phyloP scores from a whole-genome alignment of 1,140 invertebrate species.

The Apis dorsata region DNA sequence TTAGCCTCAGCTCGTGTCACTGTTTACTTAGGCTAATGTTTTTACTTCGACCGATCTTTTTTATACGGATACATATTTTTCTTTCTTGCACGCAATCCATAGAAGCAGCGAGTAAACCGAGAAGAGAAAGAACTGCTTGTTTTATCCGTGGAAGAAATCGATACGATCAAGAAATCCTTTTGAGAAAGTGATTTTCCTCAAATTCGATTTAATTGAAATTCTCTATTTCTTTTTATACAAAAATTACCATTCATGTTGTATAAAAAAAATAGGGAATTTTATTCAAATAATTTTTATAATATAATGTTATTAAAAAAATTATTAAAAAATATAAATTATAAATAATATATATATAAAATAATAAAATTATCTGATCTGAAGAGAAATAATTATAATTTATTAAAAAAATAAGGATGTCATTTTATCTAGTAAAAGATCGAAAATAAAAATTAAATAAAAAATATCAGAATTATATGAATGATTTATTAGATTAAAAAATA shows the following conservation, averaged over 20 bases:
- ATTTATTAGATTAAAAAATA: neutral
- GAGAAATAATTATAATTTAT: no score
- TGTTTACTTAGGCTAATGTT: conserved; percentile 58
- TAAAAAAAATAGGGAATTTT: no score
- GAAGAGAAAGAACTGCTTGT: conserved; percentile 58
- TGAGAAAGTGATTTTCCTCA: neutral
- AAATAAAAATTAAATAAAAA: neutral
- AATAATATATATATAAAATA: no score
- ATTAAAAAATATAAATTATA: no score
- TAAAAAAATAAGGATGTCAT: neutral
- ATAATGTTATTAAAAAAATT: no score
- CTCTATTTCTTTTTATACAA: no score
- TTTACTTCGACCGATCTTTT: conserved; percentile 16
- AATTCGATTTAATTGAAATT: neutral
- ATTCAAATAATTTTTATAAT: no score
- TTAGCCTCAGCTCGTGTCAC: conserved; percentile 29
- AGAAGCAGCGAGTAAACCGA: conserved; percentile 34
- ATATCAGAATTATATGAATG: neutral
- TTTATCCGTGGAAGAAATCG: conserved; percentile 58
- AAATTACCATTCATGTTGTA: no score
- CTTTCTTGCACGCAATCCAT: conserved; percentile 1
- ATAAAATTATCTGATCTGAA: no score
- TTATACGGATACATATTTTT: neutral
- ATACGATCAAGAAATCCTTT: conserved; percentile 34
- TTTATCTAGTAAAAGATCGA: neutral